Evolutionary conservation across 2,888 invertebrate genomes (phyloP).

Genomic region (Hirtodrosophila trivittata): DNA sequence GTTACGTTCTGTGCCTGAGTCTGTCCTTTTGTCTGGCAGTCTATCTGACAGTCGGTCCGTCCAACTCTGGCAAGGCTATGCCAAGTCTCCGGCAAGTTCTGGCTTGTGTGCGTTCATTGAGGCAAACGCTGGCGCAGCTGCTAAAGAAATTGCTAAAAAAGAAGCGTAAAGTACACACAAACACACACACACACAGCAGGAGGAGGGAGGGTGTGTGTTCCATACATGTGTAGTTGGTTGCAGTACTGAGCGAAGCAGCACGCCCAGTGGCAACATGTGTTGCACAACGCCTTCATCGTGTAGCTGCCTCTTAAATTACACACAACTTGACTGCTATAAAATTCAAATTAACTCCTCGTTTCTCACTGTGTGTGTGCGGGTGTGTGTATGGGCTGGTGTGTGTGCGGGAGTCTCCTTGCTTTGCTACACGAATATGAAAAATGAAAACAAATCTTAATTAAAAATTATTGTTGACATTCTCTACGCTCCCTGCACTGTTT

Average conservation of each 20-base stretch:
- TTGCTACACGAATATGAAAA: conserved; percentile 62
- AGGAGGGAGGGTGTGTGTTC: too few relatives aligned
- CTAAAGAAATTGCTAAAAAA: conserved; percentile 37
- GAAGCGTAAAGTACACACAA: conserved; percentile 33
- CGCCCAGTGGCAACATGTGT: conserved; percentile 70
- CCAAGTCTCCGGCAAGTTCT: conserved; percentile 6
- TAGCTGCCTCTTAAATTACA: conserved; percentile 54
- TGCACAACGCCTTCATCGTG: conserved; percentile 60
- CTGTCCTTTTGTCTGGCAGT: conserved; percentile 8
- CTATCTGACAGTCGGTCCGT: conserved; percentile 7
- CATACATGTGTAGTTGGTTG: conserved; percentile 24
- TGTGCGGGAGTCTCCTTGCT: conserved; percentile 19
- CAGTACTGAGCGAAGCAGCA: too few relatives aligned
- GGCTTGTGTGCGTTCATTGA: conserved; percentile 32
- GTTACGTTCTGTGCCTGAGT: conserved; percentile 23
- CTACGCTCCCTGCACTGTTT: conserved; percentile 38
- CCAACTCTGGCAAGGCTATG: conserved; percentile 12
- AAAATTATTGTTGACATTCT: conserved; percentile 78
- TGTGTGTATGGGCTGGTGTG: conserved; percentile 3
- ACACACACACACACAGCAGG: conserved; percentile 21
- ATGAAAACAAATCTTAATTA: conserved; percentile 78
- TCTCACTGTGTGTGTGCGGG: conserved; percentile 5
- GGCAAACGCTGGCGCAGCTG: conserved; percentile 43
- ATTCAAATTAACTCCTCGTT: conserved; percentile 76
- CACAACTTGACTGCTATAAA: conserved; percentile 76